A percentile compares a stretch with the other conserved stretches of the same genome.
Evolutionary conservation across 2,113 vertebrate species (phyloP).

Genomic region (Anoura caudifer): DNA sequence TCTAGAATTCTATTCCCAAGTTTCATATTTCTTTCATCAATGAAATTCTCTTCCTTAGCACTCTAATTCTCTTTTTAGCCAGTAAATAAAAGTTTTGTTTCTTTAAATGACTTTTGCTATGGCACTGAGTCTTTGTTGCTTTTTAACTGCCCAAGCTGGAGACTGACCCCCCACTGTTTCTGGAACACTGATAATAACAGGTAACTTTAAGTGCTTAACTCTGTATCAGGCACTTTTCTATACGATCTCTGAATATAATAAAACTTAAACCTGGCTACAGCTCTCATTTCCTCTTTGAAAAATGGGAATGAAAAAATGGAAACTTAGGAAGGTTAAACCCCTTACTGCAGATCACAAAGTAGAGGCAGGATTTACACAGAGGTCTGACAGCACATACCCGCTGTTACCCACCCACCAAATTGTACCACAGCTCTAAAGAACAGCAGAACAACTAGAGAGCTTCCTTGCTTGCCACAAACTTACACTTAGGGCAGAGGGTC

Average conservation of each 20-base stretch:
- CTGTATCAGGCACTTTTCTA: background rate
- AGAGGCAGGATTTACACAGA: background rate
- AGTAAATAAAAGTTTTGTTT: slow-evolving; percentile 12
- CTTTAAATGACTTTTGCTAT: background rate
- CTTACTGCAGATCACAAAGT: background rate
- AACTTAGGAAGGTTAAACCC: background rate
- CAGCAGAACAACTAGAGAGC: background rate
- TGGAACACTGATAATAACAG: background rate
- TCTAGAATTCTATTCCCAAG: slow-evolving; percentile 1
- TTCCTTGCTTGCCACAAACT: background rate
- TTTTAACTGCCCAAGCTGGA: background rate
- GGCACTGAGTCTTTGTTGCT: background rate
- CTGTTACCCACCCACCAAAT: background rate
- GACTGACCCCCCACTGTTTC: background rate
- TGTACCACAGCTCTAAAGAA: background rate
- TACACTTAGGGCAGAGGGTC: background rate
- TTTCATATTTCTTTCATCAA: slow-evolving; percentile 26
- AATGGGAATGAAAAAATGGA: background rate
- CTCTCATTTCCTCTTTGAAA: slow-evolving; percentile 9
- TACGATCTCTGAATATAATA: background rate
- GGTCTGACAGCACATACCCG: background rate
- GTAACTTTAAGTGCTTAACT: background rate
- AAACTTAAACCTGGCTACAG: slow-evolving; percentile 25
- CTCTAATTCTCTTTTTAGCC: background rate
- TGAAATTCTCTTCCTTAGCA: background rate